Percentiles rank a stretch among this genome's conserved stretches.
These are phyloP conservation scores for Thamnophis sirtalis DNA, from an alignment of 2,113 vertebrate species.

Conservation along the genomic window DNA sequence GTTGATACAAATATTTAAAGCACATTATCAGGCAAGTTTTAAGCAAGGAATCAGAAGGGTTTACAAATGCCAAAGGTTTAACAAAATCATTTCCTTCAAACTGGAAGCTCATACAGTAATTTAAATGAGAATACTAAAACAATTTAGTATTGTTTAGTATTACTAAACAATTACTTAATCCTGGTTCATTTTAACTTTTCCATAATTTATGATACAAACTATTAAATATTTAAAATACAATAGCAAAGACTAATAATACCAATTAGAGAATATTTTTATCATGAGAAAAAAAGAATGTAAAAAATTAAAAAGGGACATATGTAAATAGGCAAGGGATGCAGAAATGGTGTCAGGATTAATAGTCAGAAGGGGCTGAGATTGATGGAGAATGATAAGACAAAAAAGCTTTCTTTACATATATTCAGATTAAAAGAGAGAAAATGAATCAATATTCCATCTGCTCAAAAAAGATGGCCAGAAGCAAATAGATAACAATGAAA, in stretches of 20 bases:
- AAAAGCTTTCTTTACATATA: not conserved
- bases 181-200: not conserved
- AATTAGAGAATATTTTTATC: not conserved
- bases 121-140: slow-evolving; percentile 3
- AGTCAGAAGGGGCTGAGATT: not conserved
- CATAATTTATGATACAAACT: not conserved
- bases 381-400: not conserved
- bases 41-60: not conserved
- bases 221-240: slow-evolving; percentile 16
- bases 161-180: not conserved
- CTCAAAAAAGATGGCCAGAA: not conserved
- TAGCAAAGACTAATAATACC: slow-evolving; percentile 24
- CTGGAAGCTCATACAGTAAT: not conserved
- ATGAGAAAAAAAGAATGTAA: not conserved
- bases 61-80: not conserved
- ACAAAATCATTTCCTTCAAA: not conserved
- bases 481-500: not conserved
- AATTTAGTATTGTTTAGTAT: no score
- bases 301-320: not conserved
- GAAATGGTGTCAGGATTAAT: not conserved
- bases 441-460: not conserved
- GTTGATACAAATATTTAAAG: not conserved
- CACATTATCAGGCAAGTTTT: not conserved
- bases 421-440: not conserved
- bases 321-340: not conserved